Percentiles rank a stretch among this genome's conserved stretches.
These are phyloP conservation scores for Zygogramma bicolorata DNA, from an alignment of 2,888 invertebrate genomes.

Conservation along the genomic window DNA sequence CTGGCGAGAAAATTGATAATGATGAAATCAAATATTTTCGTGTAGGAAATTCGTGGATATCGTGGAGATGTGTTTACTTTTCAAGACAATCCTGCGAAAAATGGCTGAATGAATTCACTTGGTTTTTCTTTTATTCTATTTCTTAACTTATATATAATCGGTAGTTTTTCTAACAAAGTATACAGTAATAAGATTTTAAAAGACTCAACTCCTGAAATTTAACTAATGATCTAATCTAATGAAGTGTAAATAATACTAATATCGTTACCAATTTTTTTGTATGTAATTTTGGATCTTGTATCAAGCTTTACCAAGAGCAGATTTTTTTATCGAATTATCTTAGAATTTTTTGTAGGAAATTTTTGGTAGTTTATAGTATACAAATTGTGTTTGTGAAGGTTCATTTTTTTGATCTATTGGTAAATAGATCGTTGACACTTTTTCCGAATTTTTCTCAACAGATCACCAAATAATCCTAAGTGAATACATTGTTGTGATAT, in stretches of 20 bases:
- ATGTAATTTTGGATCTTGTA: not conserved
- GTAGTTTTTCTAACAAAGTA: not conserved
- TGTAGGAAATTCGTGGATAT: too few species aligned
- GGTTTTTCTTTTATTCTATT: not conserved
- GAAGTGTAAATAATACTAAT: not conserved
- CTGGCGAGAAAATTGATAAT: not conserved
- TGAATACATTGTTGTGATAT: constrained; percentile 36
- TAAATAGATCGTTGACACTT: not conserved
- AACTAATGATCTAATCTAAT: not conserved
- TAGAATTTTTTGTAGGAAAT: not conserved
- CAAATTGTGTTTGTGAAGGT: not conserved
- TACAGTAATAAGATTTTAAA: not conserved
- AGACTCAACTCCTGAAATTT: not conserved
- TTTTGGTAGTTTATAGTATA: not conserved
- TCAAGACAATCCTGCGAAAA: not conserved
- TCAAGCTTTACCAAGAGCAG: not conserved
- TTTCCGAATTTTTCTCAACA: constrained; percentile 8
- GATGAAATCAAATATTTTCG: not conserved
- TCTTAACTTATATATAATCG: not conserved
- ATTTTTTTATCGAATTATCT: not conserved
- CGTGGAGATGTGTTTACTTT: too few species aligned
- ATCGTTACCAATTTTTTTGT: not conserved
- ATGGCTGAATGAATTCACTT: not conserved
- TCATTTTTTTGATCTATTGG: not conserved
- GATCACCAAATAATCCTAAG: constrained; percentile 24